Base-by-base conservation (phyloP, 1,140 invertebrate genomes). In the Teleopsis dalmanni region DNA sequence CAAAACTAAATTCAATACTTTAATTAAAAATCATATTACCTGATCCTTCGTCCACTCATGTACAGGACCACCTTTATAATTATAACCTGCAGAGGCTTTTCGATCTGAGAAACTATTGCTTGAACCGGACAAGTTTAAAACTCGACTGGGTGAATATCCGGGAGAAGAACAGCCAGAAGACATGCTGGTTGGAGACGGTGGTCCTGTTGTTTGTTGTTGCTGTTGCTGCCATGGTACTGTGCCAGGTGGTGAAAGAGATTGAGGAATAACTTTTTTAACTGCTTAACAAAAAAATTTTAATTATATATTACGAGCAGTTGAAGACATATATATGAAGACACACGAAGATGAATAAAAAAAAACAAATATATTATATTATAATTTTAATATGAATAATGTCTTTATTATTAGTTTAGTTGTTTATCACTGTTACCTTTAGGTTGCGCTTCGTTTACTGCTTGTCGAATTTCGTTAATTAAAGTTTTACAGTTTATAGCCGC, bases 41-140 rank as follows among this genome's bases (percentile, higher is more conserved):
- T 92, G 87, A 66, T 91, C 87, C 67, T 87, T 87, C 53, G 79
- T 87, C 90, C 90, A 95, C 57, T 91, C 87, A 19, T 78, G 76
- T 40, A 91, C 82, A 5, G 84, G 81, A 16, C 77, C 78, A 36
- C 76, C 78, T 55, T 85, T 82, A 77, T 83, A 85, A 50, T 82
- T 79, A 48, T 83, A 77, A 10, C 63, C 56, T 3, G 60, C 63
- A 0, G 63, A 63, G 22, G 57, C 58, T 38, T 70, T 70, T 22
- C 65, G 62, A 42, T 70, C 68, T 6, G 67, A 68, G 43, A 71
- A 71, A 41, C 67, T 70, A 2, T 60, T 75, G 75, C 82, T 84
- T 51, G 69, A 78, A 35, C 72, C 75, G 1, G 73, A 75, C 14
- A 78, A 53, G 59, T 76, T 75, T 23, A 76, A 54, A 16, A 61